These are phyloP conservation scores for Patiria miniata DNA, from an alignment of 35 echinoderm and acorn worm species.

Conservation along the genomic window DNA sequence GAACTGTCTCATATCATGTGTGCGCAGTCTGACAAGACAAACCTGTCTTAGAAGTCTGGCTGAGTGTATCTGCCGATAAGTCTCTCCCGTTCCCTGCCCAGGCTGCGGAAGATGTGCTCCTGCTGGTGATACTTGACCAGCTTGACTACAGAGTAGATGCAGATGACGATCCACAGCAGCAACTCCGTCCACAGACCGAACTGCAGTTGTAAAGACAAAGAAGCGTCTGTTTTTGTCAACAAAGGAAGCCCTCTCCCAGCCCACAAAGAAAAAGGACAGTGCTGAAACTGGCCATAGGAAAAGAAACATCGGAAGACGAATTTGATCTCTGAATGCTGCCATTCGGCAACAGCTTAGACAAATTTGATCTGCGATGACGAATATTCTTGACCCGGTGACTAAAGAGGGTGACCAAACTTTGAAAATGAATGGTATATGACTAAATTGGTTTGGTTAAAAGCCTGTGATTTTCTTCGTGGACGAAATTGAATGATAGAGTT, in stretches of 20 bases:
- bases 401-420: no score
- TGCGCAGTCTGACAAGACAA: no score
- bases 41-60: conserved; percentile 30
- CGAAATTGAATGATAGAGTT: no score
- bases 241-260: neutral
- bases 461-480: no score
- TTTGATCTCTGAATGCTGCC: no score
- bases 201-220: conserved; percentile 18
- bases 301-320: no score
- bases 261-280: neutral
- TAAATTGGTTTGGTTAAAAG: no score
- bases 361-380: no score
- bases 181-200: conserved; percentile 75
- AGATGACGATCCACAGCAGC: conserved; percentile 58
- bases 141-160: conserved; percentile 59
- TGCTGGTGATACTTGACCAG: conserved; percentile 77
- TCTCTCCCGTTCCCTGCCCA: conserved; percentile 71
- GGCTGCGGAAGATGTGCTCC: conserved; percentile 77
- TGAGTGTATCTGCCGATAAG: conserved; percentile 70
- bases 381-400: no score
- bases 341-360: no score
- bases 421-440: no score
- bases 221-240: neutral
- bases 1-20: no score
- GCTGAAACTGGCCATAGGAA: neutral